Evolutionary conservation across 2,797 vertebrate genomes (phyloP).

Genomic region (Eulemur coronatus): DNA sequence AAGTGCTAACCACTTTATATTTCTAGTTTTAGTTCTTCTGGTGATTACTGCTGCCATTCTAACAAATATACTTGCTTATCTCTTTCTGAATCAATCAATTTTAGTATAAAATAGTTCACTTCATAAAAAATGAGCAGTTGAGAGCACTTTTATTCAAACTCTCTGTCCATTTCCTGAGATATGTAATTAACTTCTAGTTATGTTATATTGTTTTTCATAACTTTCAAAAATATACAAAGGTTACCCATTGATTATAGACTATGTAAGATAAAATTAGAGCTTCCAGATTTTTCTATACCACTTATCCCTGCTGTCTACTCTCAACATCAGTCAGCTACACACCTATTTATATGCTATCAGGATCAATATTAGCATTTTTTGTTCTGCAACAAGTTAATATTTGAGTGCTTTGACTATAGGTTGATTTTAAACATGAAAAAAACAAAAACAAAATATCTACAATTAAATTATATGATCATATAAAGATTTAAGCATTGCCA

Average conservation of each 20-base stretch:
- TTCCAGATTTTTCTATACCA: not conserved
- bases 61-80: not conserved
- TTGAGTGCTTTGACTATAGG: not conserved
- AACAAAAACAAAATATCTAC: not conserved
- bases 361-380: not conserved
- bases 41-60: not conserved
- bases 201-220: not conserved
- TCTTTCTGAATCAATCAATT: not conserved
- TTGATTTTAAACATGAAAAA: not conserved
- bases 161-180: not conserved
- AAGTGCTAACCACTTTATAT: not conserved
- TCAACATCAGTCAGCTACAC: not conserved
- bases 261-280: not conserved
- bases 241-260: not conserved
- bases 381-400: not conserved
- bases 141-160: not conserved
- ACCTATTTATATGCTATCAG: not conserved
- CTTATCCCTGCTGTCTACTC: not conserved
- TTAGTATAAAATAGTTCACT: not conserved
- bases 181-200: not conserved
- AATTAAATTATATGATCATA: not conserved
- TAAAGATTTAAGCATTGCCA: not conserved
- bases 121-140: not conserved
- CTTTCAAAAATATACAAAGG: not conserved
- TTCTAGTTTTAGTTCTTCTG: not conserved